A percentile compares a stretch with the other conserved stretches of the same genome.
Conservation (phyloP, 2,888 invertebrate species). For the Drosophila neoperkinsi region DNA sequence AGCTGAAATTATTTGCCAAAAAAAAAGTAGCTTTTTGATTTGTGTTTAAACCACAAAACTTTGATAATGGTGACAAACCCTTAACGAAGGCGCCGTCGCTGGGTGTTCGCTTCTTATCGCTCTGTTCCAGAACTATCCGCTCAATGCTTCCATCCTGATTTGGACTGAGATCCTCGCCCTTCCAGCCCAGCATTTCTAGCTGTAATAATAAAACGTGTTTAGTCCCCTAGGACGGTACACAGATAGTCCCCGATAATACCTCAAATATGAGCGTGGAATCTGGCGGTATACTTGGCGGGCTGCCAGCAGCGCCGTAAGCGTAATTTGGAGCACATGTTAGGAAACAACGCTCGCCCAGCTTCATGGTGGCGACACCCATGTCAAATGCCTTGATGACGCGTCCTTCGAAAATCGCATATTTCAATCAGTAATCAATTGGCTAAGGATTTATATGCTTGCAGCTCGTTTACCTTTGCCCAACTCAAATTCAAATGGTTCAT, state of each 20-base stretch:
- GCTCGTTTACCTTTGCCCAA: constrained; percentile 92
- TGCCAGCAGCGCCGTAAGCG: constrained; percentile 94
- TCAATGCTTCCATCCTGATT: constrained; percentile 93
- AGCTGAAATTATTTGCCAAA: constrained; percentile 50
- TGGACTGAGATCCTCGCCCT: constrained; percentile 94
- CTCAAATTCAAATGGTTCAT: constrained; percentile 93
- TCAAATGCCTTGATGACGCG: constrained; percentile 98
- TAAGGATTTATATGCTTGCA: background rate
- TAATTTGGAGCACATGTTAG: constrained; percentile 95
- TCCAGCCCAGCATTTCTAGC: constrained; percentile 95
- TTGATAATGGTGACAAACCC: constrained; percentile 86
- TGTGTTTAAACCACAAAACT: constrained; percentile 11
- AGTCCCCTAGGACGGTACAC: background rate
- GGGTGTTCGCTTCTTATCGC: constrained; percentile 90
- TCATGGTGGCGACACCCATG: constrained; percentile 97
- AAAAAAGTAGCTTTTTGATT: background rate
- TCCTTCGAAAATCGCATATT: constrained; percentile 85
- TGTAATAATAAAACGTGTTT: constrained; percentile 84
- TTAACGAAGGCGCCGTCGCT: constrained; percentile 93
- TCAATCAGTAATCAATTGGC: background rate
- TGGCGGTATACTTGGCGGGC: constrained; percentile 95
- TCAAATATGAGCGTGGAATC: constrained; percentile 95
- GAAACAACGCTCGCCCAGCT: constrained; percentile 93
- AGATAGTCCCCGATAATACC: constrained; percentile 85
- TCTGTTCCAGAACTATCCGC: constrained; percentile 89